These are phyloP conservation scores for Platanista minor DNA, from an alignment of 2,113 vertebrate genomes.

Conservation along the genomic window DNA sequence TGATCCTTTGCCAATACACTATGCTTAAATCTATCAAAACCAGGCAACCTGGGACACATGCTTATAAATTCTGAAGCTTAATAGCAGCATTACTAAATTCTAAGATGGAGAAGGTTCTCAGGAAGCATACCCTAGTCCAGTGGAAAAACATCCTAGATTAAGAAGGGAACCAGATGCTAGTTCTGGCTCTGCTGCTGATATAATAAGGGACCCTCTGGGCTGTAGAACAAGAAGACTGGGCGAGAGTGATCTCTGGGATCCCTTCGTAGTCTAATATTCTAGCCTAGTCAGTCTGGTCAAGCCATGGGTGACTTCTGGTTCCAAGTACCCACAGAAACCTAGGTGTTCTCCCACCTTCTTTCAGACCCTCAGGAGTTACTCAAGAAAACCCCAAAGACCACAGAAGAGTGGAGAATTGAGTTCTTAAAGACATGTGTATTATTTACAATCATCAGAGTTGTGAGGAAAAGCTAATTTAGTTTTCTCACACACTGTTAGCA, in stretches of 20 bases:
- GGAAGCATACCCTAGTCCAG: neutral
- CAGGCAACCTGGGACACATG: conserved; percentile 40
- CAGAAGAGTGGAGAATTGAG: neutral
- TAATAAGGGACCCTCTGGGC: neutral
- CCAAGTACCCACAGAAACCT: neutral
- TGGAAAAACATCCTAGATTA: neutral
- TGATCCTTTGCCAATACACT: conserved; percentile 56
- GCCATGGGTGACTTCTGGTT: neutral
- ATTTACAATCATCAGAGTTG: neutral
- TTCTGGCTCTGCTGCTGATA: neutral
- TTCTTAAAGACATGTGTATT: neutral
- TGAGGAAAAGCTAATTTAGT: neutral
- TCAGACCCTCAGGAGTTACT: neutral
- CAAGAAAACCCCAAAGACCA: neutral
- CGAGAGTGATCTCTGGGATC: neutral
- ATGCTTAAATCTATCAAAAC: conserved; percentile 46
- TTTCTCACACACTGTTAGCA: neutral
- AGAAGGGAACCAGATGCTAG: neutral
- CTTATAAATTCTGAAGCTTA: conserved; percentile 44
- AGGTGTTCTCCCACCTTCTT: neutral
- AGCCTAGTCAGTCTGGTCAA: neutral
- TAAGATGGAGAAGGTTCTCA: neutral
- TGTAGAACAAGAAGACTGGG: neutral
- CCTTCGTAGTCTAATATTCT: conserved; percentile 6
- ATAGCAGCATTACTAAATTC: neutral